Percentiles rank a stretch among this genome's conserved stretches.
phyloP scores from a whole-genome alignment of 2,888 invertebrate species.

The Melieria crassipennis region DNA sequence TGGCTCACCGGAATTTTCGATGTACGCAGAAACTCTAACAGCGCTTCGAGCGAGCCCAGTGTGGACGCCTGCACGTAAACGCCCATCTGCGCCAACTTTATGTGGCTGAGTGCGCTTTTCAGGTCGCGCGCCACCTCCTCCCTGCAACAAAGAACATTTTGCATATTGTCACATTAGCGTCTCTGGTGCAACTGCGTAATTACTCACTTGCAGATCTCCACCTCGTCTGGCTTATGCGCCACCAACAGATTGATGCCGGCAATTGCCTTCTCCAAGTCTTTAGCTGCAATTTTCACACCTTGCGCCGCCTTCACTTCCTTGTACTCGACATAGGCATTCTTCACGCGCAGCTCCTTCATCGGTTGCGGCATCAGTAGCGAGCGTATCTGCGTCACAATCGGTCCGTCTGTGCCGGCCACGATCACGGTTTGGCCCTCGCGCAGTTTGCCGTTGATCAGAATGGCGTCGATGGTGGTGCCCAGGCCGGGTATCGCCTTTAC shows the following conservation, averaged over 20 bases:
- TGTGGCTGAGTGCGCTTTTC: slow-evolving; percentile 88
- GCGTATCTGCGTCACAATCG: slow-evolving; percentile 96
- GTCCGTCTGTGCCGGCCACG: slow-evolving; percentile 97
- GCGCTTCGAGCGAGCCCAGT: slow-evolving; percentile 96
- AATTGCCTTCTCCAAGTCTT: slow-evolving; percentile 97
- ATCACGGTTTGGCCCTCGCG: slow-evolving; percentile 94
- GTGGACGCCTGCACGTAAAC: slow-evolving; percentile 99
- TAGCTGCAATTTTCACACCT: slow-evolving; percentile 98
- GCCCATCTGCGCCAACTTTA: slow-evolving; percentile 90
- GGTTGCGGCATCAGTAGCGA: slow-evolving; percentile 98
- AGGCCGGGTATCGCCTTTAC: slow-evolving; percentile 97
- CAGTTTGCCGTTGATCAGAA: slow-evolving; percentile 95
- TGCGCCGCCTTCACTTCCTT: slow-evolving; percentile 96
- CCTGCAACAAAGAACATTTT: slow-evolving; percentile 57
- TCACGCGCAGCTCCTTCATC: slow-evolving; percentile 95
- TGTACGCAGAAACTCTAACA: slow-evolving; percentile 89
- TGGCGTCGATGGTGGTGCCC: slow-evolving; percentile 98
- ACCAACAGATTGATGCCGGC: slow-evolving; percentile 94
- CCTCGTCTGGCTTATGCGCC: slow-evolving; percentile 92
- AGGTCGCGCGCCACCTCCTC: slow-evolving; percentile 91
- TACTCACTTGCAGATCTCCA: slow-evolving; percentile 78
- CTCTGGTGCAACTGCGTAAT: slow-evolving; percentile 40
- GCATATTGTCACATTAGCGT: background rate
- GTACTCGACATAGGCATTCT: slow-evolving; percentile 94
- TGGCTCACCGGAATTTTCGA: slow-evolving; percentile 94